Base-by-base conservation (phyloP, 2,888 invertebrate species). In the Cheiracanthium punctorium region DNA sequence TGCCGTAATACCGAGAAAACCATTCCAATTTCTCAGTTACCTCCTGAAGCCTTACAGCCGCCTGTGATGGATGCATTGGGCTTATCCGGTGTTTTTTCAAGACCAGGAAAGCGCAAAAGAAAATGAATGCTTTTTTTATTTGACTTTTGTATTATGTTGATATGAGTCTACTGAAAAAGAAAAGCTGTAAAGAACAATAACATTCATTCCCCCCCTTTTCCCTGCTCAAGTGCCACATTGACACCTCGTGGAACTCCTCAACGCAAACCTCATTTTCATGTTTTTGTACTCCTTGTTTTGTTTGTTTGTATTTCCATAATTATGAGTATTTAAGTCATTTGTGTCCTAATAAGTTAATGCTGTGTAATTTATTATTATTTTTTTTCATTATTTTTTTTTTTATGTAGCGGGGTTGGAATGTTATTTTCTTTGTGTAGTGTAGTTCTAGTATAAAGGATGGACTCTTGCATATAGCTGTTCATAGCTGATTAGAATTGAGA, bases 11-110 rank as follows among this genome's bases (percentile, higher is more conserved):
- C 92, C 76, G 91, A 90, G 79, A 90, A 90, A 88, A 90, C 90
- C 90, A 90, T 92, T 90, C 91, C 91, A 77, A 74, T 91, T 72
- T 90, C 90, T 76, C 89, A 90, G 84, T 90, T 91, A 90, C 91
- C 91, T 89, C 90, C 89, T 30, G 90, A 91, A 33, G 75, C 70
- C 12, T 70, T 86, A 20, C 77, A 76, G 12, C 75, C 70, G 33
- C 64, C 80, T 28, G 70, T 48, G 2, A 41, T 80, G 71, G 80
- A 58, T 10, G 48, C 80, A 17, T 65, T 80, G 30, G 29, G 8
- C 65, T 80, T 67, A 58, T 41, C 85, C 8, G 79, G 84, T n/a
- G 43, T 85, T 67, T 28, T 80, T 12, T 69, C 69, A 5, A 32
- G 64, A 10, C 85, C 80, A 17, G 80, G 71, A 14, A 86, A 86